Evolutionary conservation across 1,140 invertebrate genomes (phyloP), one percentile per base, ranked within the genome.

Genomic region (Leptinotarsa defecta): DNA sequence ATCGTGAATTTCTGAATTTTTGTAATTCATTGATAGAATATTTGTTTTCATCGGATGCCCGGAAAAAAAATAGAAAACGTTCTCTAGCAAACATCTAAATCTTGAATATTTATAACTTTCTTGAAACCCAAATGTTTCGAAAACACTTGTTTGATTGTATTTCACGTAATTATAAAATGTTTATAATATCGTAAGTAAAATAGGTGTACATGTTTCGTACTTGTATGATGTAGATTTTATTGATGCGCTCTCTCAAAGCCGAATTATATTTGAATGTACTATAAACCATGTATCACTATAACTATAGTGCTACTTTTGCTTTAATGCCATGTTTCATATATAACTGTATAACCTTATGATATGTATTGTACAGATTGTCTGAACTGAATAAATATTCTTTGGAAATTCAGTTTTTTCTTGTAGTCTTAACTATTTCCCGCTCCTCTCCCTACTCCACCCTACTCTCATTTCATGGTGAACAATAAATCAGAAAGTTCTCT

Each of bases 341-440:
- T 85, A 84, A 81, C 79, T 85, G 83, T 85, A 84, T 85, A 85
- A 84, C 83, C 82, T 78, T 82, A 83, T 83, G 83, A 82, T 80
- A 84, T 85, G 84, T 85, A 85, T 81, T 85, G 84, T 85, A 85
- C 84, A 85, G 84, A 83, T 82, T 85, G 84, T 85, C 84, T 85
- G 83, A 85, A 84, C 82, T 85, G 84, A 85, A 85, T 85, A 85
- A 85, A 85, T 84, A 85, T 85, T 83, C 83, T 85, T 85, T 85
- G 82, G 84, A 85, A 79, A 76, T 24, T 20, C 11, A 22, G 27
- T 6, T 5, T 57, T 65, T 65, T 34, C 20, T 43, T 43, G 34
- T 43, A 43, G 34, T 43, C 8, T 43, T 43, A 43, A 3, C 34
- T 43, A 11, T 43, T 43, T 43, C 6, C 27, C 27, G 27, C 27